Evolutionary conservation across 2,888 invertebrate genomes (phyloP), one percentile per base, ranked within the genome.

Genomic region (Gordius sp.): DNA sequence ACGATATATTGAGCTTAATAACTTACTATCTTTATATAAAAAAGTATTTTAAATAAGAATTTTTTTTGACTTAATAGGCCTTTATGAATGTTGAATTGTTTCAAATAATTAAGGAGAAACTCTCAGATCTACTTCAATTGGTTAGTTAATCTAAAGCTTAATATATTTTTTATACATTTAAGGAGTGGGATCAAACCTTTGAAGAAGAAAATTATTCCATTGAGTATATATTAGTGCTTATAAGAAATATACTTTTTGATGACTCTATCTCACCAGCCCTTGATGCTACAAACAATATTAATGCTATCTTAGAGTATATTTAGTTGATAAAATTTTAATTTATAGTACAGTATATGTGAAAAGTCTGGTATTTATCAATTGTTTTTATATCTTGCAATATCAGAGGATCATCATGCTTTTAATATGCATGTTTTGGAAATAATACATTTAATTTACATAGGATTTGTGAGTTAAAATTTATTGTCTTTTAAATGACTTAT

Each of bases 391-490:
- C 8, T 47, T 13, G 47, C 16, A 20, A n/a, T 20, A 20, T 18
- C 4, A 4, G 47, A 47, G 8, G 47, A 47, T n/a, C 47, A 47
- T 47, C 13, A 20, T 20, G 8, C 47, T 18, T 47, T 47, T 20
- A 47, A 47, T 47, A 18, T 47, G 47, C 47, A 47, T 23, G 20
- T 47, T 18, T 47, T 47, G 23, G 47, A 47, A 47, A 47, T 47
- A 4, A 47, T 47, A 18, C 20, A 47, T 47, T 8, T 23, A 18
- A 47, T 47, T 18, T 47, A n/a, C 23, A 23, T 4, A n/a, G 4
- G 20, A 18, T 47, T 18, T 47, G 47, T 47, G 20, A 20, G 47
- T 33, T 8, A 33, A 33, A 13, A 33, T 8, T 33, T 33, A 33
- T 13, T 13, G 8, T 33, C 8, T 33, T 33, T 13, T 33, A n/a